A percentile compares a stretch with the other conserved stretches of the same genome.
Conservation (phyloP, 2,797 vertebrate genomes). For the Gambusia yucatana region DNA sequence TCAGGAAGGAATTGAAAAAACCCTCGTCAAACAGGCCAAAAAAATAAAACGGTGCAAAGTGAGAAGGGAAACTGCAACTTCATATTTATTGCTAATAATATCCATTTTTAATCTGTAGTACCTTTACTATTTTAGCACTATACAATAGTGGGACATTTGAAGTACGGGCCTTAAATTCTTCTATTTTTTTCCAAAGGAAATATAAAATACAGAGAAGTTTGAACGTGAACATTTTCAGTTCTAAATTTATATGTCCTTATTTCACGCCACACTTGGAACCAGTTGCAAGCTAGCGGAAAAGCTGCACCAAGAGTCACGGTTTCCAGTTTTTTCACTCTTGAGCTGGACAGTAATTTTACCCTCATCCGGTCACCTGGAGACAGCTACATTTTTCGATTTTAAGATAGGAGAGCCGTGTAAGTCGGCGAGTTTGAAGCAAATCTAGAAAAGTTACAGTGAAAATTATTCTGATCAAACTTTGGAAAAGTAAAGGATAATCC, state of each 20-base stretch:
- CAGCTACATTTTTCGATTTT: neutral
- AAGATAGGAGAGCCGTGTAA: neutral
- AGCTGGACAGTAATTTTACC: neutral
- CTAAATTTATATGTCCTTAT: neutral
- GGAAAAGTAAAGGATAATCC: neutral
- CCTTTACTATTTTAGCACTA: neutral
- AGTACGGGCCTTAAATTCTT: neutral
- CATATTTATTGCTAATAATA: neutral
- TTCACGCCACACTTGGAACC: neutral
- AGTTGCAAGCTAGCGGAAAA: neutral
- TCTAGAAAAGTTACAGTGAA: neutral
- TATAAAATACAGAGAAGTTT: neutral
- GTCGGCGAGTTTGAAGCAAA: neutral
- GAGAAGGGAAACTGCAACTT: neutral
- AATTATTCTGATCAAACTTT: neutral
- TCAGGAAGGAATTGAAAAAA: neutral
- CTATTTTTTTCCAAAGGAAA: neutral
- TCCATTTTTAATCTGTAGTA: neutral
- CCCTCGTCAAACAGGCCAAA: neutral
- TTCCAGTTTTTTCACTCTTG: neutral
- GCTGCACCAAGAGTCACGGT: neutral
- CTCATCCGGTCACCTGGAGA: slow-evolving; percentile 5
- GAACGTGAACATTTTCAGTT: neutral
- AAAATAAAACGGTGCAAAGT: neutral
- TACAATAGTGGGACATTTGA: neutral